These are phyloP conservation scores for Cebidichthys violaceus DNA, from an alignment of 2,113 vertebrate genomes.

Conservation along the genomic window DNA sequence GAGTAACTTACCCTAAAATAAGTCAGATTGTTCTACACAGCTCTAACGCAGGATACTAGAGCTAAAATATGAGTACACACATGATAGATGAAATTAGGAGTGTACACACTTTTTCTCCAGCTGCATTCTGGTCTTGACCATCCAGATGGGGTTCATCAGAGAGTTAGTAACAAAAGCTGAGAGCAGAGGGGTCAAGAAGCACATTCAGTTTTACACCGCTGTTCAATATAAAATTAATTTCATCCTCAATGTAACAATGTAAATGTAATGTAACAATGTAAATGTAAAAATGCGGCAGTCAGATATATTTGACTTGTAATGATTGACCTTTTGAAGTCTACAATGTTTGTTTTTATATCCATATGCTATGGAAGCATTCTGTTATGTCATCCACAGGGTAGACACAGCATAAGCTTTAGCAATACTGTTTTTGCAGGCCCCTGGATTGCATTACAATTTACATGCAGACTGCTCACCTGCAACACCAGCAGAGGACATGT, in stretches of 20 bases:
- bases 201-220: neutral
- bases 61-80: fast-evolving
- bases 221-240: neutral
- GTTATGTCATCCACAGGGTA: neutral
- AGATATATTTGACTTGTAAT: neutral
- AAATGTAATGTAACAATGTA: too few species aligned
- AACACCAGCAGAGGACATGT: slow-evolving; percentile 93
- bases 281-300: neutral
- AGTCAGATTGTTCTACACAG: neutral
- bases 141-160: slow-evolving; percentile 98
- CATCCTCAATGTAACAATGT: neutral
- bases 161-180: slow-evolving; percentile 96
- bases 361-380: neutral
- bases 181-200: slow-evolving; percentile 37
- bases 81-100: neutral
- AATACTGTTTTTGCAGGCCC: neutral
- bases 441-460: neutral
- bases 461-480: slow-evolving; percentile 85
- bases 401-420: neutral
- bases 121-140: slow-evolving; percentile 99
- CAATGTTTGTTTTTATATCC: neutral
- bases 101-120: slow-evolving; percentile 90
- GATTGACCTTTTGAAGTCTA: neutral
- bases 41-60: neutral
- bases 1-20: slow-evolving; percentile 12